Evolutionary conservation across 2,113 vertebrate genomes (phyloP).

Genomic region (Paracanthobrama guichenoti): DNA sequence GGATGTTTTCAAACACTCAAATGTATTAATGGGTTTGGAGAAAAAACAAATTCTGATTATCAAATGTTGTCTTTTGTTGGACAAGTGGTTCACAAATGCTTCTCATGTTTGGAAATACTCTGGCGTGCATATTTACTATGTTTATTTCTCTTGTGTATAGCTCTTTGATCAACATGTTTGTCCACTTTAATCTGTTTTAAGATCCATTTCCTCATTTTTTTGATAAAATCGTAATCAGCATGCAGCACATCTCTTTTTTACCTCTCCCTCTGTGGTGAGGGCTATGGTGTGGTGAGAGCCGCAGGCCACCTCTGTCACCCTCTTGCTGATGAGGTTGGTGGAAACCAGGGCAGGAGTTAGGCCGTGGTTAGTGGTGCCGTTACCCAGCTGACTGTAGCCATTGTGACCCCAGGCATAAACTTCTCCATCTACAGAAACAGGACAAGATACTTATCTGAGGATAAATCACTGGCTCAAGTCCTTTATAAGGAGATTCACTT

Average conservation of each 20-base stretch:
- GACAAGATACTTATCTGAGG: neutral
- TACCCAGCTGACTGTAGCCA: conserved; percentile 94
- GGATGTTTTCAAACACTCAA: no score
- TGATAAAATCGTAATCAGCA: neutral
- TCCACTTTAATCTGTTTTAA: no score
- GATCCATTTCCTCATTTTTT: neutral
- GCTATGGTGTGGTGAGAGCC: conserved; percentile 96
- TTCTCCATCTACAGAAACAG: conserved; percentile 85
- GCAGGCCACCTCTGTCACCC: conserved; percentile 91
- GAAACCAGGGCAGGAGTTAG: conserved; percentile 88
- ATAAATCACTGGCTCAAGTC: neutral
- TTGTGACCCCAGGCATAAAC: conserved; percentile 98
- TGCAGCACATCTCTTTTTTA: conserved; percentile 57
- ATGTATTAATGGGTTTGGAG: no score
- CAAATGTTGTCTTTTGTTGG: no score
- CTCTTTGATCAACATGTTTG: neutral
- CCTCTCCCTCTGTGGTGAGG: conserved; percentile 93
- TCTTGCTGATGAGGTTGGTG: conserved; percentile 92
- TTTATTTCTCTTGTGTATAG: neutral
- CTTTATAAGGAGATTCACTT: neutral
- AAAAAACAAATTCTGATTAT: no score
- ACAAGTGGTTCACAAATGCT: no score
- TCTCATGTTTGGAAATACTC: no score
- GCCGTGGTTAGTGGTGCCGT: conserved; percentile 91
- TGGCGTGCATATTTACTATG: no score